Evolutionary conservation across 2,888 invertebrate genomes (phyloP), one percentile per base, ranked within the genome.

Genomic region (Phymatocera aterrima): DNA sequence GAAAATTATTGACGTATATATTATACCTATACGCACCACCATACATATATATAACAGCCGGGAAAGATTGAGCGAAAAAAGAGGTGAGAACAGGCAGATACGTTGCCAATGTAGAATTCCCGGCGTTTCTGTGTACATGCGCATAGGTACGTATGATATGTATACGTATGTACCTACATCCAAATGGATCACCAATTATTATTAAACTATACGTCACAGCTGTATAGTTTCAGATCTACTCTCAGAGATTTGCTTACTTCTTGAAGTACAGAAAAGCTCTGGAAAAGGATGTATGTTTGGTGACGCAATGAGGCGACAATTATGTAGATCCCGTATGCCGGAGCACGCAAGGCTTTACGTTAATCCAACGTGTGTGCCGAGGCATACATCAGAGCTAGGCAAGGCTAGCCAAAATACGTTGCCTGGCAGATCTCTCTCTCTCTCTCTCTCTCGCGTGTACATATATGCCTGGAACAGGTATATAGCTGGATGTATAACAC

Each of bases 311-410:
- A 84, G 83, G 79, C 80, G 81, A 80, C 83, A 83, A 86, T 87
- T 87, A 87, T 80, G 83, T 82, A 77, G 81, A 79, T 83, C 82
- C 82, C 82, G 84, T 86, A 88, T 88, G 85, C 85, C 79, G 72
- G 77, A 83, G 83, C 86, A 87, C 86, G 85, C 79, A 68, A 80
- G 83, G 85, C 85, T 85, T 85, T 82, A 10, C 77, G 82, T 79
- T 88, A 88, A 88, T 88, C 85, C 85, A 78, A 81, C 79, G 84
- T 83, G 82, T 87, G 84, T 87, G 88, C 83, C 80, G 81, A 28
- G 78, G 87, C 86, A 88, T 88, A 87, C 81, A 87, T 88, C 85
- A 86, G 75, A 54, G 72, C 72, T 60, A 31, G 54, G 72, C 72
- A 46, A 31, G 54, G 12, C 61, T 28, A 54, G 75, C 61, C 74